A percentile compares a stretch with the other conserved stretches of the same genome.
Evolutionary conservation across 2,113 vertebrate species (phyloP).

Genomic region (Clarias macrocephalus): DNA sequence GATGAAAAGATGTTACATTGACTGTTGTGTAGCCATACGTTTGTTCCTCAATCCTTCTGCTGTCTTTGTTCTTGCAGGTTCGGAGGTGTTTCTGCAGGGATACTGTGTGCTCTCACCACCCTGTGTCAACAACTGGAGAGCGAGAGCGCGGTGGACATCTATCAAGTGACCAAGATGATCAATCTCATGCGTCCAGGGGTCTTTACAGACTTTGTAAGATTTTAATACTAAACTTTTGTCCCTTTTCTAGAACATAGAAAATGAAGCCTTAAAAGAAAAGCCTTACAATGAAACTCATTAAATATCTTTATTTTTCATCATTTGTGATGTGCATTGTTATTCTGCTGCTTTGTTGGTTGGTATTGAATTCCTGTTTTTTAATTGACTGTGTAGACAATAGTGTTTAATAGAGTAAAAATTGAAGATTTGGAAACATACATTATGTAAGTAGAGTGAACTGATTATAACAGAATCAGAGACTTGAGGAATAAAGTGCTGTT

Average conservation of each 20-base stretch:
- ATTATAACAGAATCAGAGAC: background rate
- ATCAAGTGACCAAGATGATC: conserved; percentile 99
- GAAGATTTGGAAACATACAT: background rate
- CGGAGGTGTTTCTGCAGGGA: conserved; percentile 93
- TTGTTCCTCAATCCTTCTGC: background rate
- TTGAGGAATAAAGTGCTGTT: background rate
- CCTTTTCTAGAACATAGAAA: background rate
- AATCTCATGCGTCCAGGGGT: conserved; percentile 99
- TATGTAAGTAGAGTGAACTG: background rate
- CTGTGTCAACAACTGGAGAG: conserved; percentile 95
- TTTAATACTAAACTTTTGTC: background rate
- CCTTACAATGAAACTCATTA: background rate
- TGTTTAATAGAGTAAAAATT: background rate
- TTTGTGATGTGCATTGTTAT: background rate
- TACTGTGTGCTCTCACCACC: conserved; percentile 92
- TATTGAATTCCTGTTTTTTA: background rate
- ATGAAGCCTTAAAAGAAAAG: background rate
- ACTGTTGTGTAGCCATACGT: background rate
- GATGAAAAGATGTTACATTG: background rate
- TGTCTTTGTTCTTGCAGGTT: conserved; percentile 73
- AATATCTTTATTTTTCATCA: background rate
- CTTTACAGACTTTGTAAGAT: conserved; percentile 97
- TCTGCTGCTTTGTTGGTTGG: background rate
- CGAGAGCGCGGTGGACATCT: conserved; percentile 94
- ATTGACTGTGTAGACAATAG: background rate